Base-by-base conservation (phyloP, 2,113 vertebrate species). In the Narcine bancroftii region DNA sequence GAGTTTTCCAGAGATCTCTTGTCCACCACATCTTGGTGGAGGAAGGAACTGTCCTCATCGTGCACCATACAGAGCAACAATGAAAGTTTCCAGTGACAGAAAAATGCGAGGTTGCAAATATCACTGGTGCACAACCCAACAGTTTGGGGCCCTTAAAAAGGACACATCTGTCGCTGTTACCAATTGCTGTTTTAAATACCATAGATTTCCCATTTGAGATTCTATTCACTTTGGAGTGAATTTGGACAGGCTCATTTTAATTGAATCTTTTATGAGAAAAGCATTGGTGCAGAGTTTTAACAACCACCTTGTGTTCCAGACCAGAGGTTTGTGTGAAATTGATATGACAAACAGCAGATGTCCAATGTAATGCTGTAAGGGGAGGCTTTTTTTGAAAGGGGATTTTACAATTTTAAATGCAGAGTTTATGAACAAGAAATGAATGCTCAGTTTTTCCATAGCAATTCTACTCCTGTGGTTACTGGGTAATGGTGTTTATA, bases 321-420 rank as follows among this genome's bases (percentile, higher is more conserved):
- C 83, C 50, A 15, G 33, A 13, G 83, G 11, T 60, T 56, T n/a
- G 53, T 87, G 83, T 87, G n/a, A 87, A 87, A 42, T 39, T 56
- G 60, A 19, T 87, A 1, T 7, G n/a, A 87, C 83, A 21, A 17
- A 63, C 47, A 63, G 83, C 33, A 36, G 50, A 21, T 4, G 0
- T 21, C 53, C n/a, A 10, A 26, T 15, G 42, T 17, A 87, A 15
- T n/a, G 83, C 53, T 60, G 33, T 11, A 1, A 42, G 50, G 53
- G 17, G 56, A 60, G 2, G 66, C 66, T 4, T 79, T 79, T 26
- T 50, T 10, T 29, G 6, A 50, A 50, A 50, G 45, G 21, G 45
- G 63, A 19, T 87, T 87, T 36, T 63, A 63, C n/a, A n/a, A 87
- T 87, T 87, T 87, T 87, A 39, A 87, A 63, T 63, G 83, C 13